phyloP scores from a whole-genome alignment of 2,113 vertebrate genomes.

The Ammodytes marinus region DNA sequence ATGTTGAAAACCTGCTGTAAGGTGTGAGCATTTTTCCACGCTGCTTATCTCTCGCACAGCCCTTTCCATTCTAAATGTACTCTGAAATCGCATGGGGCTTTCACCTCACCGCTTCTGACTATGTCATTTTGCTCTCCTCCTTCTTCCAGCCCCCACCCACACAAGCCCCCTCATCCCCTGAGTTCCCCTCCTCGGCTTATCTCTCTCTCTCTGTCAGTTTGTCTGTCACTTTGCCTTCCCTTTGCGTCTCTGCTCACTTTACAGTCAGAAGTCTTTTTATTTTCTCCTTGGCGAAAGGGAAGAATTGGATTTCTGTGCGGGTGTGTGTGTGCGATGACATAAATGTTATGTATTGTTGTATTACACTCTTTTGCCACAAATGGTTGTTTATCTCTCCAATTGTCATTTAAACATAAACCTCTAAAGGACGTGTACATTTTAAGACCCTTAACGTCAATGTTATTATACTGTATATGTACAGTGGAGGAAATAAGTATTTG shows the following conservation, averaged over 20 bases:
- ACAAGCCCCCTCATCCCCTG: conserved; percentile 6
- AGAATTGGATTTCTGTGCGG: neutral
- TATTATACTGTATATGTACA: too few species aligned
- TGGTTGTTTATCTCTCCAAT: neutral
- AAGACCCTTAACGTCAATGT: neutral
- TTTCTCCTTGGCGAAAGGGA: conserved; percentile 11
- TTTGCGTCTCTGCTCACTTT: conserved; percentile 28
- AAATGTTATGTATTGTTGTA: neutral
- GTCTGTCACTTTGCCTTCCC: conserved; percentile 38
- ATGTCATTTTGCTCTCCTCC: conserved; percentile 62
- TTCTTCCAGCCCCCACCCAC: neutral
- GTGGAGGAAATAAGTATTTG: too few species aligned
- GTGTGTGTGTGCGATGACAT: neutral
- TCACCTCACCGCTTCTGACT: conserved; percentile 59
- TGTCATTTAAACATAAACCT: neutral
- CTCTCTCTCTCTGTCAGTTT: conserved; percentile 37
- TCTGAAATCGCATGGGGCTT: conserved; percentile 68
- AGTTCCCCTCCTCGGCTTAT: conserved; percentile 50
- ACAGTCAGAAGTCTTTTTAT: conserved; percentile 16
- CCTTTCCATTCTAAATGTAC: conserved; percentile 66
- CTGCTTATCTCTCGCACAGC: conserved; percentile 65
- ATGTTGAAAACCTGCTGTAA: conserved; percentile 51
- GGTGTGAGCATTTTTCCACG: conserved; percentile 49
- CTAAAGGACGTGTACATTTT: neutral
- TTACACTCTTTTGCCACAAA: neutral